These are phyloP conservation scores for Tryphoninae sp. DNA, from an alignment of 2,888 invertebrate species.

Conservation along the genomic window DNA sequence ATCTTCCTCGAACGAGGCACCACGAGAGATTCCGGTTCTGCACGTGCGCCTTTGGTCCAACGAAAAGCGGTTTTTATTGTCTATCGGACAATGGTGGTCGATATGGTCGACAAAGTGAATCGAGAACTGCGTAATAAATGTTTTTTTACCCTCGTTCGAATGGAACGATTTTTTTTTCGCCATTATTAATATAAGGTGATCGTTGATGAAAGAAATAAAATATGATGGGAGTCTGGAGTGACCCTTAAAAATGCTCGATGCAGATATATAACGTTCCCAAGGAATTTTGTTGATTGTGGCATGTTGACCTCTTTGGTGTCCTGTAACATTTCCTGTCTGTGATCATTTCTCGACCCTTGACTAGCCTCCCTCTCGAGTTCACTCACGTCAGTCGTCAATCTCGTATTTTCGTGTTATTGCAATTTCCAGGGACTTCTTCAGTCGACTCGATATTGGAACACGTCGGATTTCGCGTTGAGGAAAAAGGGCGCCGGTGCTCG, in stretches of 20 bases:
- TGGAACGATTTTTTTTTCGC: not conserved
- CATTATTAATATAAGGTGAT: too few species aligned
- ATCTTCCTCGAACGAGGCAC: constrained; percentile 6
- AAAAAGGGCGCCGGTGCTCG: not conserved
- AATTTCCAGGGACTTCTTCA: constrained; percentile 43
- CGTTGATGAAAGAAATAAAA: too few species aligned
- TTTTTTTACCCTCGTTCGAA: not conserved
- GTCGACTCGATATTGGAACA: constrained; percentile 40
- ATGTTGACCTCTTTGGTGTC: not conserved
- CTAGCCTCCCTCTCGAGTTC: not conserved
- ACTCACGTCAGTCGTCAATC: constrained; percentile 6
- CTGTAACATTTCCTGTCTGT: constrained; percentile 8
- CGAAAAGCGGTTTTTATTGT: not conserved
- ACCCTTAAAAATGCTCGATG: too few species aligned
- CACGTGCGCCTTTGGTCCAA: constrained; percentile 28
- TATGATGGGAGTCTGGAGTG: too few species aligned
- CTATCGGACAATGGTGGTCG: constrained; percentile 23
- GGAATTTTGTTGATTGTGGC: not conserved
- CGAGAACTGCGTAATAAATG: not conserved
- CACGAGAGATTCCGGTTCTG: constrained; percentile 44
- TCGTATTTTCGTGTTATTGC: constrained; percentile 7
- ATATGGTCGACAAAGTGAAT: constrained; percentile 13
- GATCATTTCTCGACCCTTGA: constrained; percentile 22
- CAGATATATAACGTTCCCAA: too few species aligned
- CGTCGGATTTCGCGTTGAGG: not conserved